A percentile compares a stretch with the other conserved stretches of the same genome.
Conservation (phyloP, 2,888 invertebrate genomes). For the Athripsodes cinereus region DNA sequence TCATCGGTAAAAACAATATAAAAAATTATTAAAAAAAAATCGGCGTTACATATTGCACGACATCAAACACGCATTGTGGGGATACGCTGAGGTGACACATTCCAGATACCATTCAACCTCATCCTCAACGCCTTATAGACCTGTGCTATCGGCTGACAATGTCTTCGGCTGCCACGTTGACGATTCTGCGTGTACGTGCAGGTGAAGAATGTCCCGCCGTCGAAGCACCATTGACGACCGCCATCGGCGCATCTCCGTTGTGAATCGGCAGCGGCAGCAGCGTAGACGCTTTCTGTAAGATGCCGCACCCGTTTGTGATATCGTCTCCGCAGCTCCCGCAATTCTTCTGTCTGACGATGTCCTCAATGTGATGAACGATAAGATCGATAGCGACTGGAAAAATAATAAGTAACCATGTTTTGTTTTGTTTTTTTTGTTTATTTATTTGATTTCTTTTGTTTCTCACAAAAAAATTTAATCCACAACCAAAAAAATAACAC, state of each 20-base stretch:
- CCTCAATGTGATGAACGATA: conserved; percentile 98
- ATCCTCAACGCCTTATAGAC: neutral
- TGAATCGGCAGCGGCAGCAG: conserved; percentile 35
- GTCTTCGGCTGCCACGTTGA: conserved; percentile 44
- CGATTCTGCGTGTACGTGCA: conserved; percentile 35
- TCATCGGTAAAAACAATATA: too few relatives aligned
- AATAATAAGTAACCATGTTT: conserved; percentile 51
- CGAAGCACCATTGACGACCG: conserved; percentile 35
- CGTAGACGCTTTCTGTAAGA: conserved; percentile 29
- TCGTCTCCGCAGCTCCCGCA: conserved; percentile 26
- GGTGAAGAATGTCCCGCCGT: too few relatives aligned
- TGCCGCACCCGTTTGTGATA: neutral
- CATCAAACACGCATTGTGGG: too few relatives aligned
- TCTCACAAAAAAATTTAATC: too few relatives aligned
- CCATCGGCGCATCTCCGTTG: conserved; percentile 29
- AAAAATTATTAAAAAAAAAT: too few relatives aligned
- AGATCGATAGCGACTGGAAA: conserved; percentile 99
- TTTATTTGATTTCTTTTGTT: too few relatives aligned
- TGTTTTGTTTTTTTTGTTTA: conserved; percentile 5
- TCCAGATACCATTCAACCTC: too few relatives aligned
- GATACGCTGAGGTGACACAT: too few relatives aligned
- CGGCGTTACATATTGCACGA: too few relatives aligned
- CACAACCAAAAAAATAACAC: too few relatives aligned
- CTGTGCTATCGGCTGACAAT: conserved; percentile 46
- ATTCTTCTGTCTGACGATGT: conserved; percentile 63